These are phyloP conservation scores for Onychomys leucogaster DNA, from an alignment of 2,797 vertebrate species.

Conservation along the genomic window DNA sequence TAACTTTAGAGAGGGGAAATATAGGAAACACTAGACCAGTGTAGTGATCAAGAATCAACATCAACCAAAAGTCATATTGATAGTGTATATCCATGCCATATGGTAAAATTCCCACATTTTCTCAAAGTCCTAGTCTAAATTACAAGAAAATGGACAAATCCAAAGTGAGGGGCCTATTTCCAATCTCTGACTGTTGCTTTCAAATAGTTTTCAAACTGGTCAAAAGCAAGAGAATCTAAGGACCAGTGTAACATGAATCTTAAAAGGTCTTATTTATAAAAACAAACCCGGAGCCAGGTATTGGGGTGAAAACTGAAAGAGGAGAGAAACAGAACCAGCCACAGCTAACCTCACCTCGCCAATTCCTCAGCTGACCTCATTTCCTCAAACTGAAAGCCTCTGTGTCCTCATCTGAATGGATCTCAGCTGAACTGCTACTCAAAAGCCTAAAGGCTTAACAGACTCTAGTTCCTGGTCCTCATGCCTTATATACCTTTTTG, in stretches of 20 bases:
- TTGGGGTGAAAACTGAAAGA: too few species aligned
- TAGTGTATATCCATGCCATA: not conserved
- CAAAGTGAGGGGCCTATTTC: not conserved
- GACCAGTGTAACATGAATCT: not conserved
- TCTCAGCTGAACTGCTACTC: too few species aligned
- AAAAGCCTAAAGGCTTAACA: too few species aligned
- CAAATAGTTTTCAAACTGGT: conserved; percentile 29
- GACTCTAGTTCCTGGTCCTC: too few species aligned
- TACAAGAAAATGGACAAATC: not conserved
- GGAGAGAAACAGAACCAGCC: too few species aligned
- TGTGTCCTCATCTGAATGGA: too few species aligned
- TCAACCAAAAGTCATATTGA: conserved; percentile 28
- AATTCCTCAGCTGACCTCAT: too few species aligned
- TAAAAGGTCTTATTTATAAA: too few species aligned
- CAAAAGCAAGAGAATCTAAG: not conserved
- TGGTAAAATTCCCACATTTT: conserved; percentile 17
- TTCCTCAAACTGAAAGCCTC: too few species aligned
- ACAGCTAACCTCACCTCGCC: too few species aligned
- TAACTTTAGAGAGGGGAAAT: not conserved
- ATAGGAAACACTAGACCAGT: not conserved
- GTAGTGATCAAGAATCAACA: conserved; percentile 11
- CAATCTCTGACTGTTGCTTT: not conserved
- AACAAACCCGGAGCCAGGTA: too few species aligned
- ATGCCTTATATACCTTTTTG: too few species aligned
- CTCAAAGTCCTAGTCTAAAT: not conserved